Evolutionary conservation across 2,113 vertebrate genomes (phyloP), one percentile per base, ranked within the genome.

Genomic region (Otus sunia): DNA sequence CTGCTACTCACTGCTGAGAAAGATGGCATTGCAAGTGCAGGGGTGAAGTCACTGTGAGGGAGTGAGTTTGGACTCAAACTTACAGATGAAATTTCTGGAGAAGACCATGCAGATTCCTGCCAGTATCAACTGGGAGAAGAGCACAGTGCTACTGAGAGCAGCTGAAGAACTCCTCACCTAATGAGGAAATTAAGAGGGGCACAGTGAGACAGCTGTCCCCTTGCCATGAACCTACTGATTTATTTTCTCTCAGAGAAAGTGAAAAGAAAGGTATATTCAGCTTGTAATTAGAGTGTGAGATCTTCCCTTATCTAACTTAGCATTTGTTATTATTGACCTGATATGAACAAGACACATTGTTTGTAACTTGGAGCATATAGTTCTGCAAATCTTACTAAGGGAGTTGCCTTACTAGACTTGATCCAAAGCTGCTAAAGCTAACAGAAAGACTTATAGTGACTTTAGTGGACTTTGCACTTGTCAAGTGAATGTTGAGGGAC

Each of bases 121-220:
- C 32, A 41, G 20, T 22, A 20, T 45, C 49, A 47, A 47, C 45
- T 47, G 45, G 45, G 20, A 68, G 50, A 32, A 79, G 37, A 58
- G 12, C 3, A 0, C 25, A 45, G 26, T 5, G 10, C 21, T 11
- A 39, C 49, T 5, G 3, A 58, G 13, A 3, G 6, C 29, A 36
- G 36, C 22, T 80, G 37, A 69, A 78, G 34, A 68, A 39, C 5
- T 77, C 9, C n/a, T 87, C 16, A 29, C 5, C 11, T 15, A 52
- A 17, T 25, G 21, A 39, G n/a, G 45, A 37, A 53, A 49, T 47
- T 34, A n/a, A 73, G 26, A 34, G 5, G 20, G 37, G 27, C 10
- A 9, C 3, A 5, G 37, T 47, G 19, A 71, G n/a, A 12, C 50
- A 53, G 4, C 23, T 53, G 23, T 21, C 6, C 10, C 23, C 25